Evolutionary conservation across 2,888 invertebrate species (phyloP).

Genomic region (Scaptomyza tumidula): DNA sequence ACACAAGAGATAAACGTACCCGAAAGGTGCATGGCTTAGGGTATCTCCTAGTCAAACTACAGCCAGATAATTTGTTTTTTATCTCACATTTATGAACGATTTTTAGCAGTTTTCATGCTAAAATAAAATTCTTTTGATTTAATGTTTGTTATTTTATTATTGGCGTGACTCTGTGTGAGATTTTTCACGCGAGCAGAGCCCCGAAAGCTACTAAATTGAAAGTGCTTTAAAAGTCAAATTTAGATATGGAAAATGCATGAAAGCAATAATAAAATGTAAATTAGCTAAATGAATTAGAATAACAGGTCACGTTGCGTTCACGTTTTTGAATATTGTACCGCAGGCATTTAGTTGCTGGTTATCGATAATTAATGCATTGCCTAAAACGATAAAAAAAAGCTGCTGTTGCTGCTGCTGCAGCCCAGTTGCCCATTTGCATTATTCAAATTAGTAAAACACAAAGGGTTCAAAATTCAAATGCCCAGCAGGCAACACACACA

Average conservation of each 20-base stretch:
- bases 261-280: slow-evolving; percentile 1
- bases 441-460: slow-evolving; percentile 23
- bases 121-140: too few species aligned
- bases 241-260: background rate
- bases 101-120: too few species aligned
- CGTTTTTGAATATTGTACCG: background rate
- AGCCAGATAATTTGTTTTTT: too few species aligned
- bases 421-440: slow-evolving; percentile 9
- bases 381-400: slow-evolving; percentile 11
- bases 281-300: background rate
- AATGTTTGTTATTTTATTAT: too few species aligned
- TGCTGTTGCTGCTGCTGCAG: background rate
- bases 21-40: too few species aligned
- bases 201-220: too few species aligned
- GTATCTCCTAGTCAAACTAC: too few species aligned
- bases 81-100: too few species aligned
- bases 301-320: background rate
- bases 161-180: too few species aligned
- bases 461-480: slow-evolving; percentile 3
- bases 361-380: slow-evolving; percentile 23
- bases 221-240: too few species aligned
- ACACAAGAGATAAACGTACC: too few species aligned
- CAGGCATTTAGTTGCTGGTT: background rate
- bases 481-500: background rate
- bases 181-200: too few species aligned